Evolutionary conservation across 2,113 vertebrate genomes (phyloP), one percentile per base, ranked within the genome.

Genomic region (Rhinolophus ferrumequinum): DNA sequence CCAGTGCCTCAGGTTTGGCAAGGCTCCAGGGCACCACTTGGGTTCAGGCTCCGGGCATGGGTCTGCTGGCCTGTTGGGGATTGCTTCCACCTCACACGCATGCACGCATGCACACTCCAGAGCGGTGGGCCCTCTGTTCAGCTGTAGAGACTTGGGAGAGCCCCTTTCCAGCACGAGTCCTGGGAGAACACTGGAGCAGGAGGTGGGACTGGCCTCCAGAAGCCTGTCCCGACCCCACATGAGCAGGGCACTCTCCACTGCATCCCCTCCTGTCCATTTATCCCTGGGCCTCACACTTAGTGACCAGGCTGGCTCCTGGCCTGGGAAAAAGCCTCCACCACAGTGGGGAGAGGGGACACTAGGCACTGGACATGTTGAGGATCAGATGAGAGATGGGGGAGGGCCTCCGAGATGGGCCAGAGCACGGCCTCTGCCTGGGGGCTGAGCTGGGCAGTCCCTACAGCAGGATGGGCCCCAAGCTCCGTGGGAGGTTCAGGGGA

Each of bases 401-500:
- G 11, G 66, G 44, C 13, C 33, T 13, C 70, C 14, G 1, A 41
- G 24, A 44, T 7, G 66, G 10, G 6, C 56, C 82, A 30, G 67
- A 33, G 58, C 18, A 47, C 12, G 28, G 47, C 56, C n/a, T 47
- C 67, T 16, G 19, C 44, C 41, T 33, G 22, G 35, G 4, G 50
- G 30, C 12, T 58, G 13, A 67, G 18, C 54, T 47, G 58, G 19
- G 4, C 3, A 38, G 47, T 22, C 28, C 62, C 47, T 70, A 28
- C 1, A 9, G 41, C 12, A 2, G 28, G 54, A 52, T 28, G 73
- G 66, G 54, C 28, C 35, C 21, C 1, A 2, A 33, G 15, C 11
- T 28, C 19, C 0, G 8, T 1, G 6, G 19, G 19, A 19, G 6
- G 26, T 19, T 8, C 11, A 44, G 41, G 30, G 24, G 14, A 12